A percentile compares a stretch with the other conserved stretches of the same genome.
Evolutionary conservation across 2,113 vertebrate genomes (phyloP).

Genomic region (Atractosteus spatula): DNA sequence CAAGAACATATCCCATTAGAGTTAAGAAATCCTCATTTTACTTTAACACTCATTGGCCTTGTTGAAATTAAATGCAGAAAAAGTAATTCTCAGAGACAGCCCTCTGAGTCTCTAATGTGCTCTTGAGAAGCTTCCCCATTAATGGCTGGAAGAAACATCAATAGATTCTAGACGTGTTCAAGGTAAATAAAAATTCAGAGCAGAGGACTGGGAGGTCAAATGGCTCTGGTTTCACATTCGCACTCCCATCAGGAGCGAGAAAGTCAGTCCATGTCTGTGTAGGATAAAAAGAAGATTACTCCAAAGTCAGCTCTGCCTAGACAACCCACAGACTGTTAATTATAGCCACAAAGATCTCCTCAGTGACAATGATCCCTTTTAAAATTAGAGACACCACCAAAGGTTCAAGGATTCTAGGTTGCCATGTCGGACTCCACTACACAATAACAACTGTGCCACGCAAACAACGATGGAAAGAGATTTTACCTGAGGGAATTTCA

Average conservation of each 20-base stretch:
- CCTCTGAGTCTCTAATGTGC: not conserved
- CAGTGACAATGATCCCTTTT: not conserved
- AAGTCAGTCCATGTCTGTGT: too few species aligned
- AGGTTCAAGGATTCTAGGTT: too few species aligned
- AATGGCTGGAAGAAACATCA: conserved; percentile 1
- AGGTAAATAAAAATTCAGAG: not conserved
- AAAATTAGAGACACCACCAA: not conserved
- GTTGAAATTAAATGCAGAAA: too few species aligned
- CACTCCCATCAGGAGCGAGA: too few species aligned
- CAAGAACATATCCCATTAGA: too few species aligned
- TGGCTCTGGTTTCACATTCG: not conserved
- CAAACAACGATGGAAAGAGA: too few species aligned
- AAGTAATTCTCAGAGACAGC: not conserved
- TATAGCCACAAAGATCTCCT: not conserved
- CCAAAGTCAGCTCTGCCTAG: not conserved
- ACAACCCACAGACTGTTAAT: not conserved
- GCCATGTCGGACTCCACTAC: too few species aligned
- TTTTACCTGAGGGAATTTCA: too few species aligned
- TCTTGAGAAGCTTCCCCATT: not conserved
- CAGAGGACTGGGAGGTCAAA: not conserved
- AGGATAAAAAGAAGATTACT: not conserved
- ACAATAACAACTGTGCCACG: too few species aligned
- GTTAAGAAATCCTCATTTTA: too few species aligned
- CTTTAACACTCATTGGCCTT: too few species aligned
- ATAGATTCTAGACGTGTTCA: not conserved